Conservation (phyloP, 1,140 invertebrate species). For the Diorhabda carinulata region DNA sequence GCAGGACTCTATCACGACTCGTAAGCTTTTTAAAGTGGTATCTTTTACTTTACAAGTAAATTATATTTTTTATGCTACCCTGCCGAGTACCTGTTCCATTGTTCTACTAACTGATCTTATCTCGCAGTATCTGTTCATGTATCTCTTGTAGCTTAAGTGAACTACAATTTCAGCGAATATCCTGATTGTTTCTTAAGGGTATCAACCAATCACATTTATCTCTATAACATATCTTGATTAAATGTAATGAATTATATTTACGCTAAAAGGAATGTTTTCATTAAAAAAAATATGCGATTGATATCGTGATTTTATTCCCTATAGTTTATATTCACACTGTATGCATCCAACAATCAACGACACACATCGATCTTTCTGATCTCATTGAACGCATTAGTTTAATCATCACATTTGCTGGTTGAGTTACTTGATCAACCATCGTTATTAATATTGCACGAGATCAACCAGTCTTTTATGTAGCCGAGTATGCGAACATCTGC, state of each 20-base stretch:
- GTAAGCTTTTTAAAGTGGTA: not conserved
- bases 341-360: constrained; percentile 8
- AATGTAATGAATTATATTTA: too few relatives aligned
- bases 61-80: constrained; percentile 2
- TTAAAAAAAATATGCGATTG: too few relatives aligned
- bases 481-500: not conserved
- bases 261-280: too few relatives aligned
- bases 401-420: constrained; percentile 15
- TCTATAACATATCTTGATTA: not conserved
- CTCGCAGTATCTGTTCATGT: constrained; percentile 1
- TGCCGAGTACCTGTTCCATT: constrained; percentile 1
- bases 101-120: constrained; percentile 2
- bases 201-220: not conserved
- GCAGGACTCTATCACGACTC: not conserved
- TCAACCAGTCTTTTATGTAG: constrained; percentile 3
- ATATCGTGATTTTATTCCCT: too few relatives aligned
- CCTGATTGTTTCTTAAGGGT: constrained; percentile 2
- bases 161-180: constrained; percentile 2
- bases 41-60: constrained; percentile 1
- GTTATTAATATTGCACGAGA: constrained; percentile 16
- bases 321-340: too few relatives aligned
- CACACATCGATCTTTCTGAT: constrained; percentile 1
- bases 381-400: constrained; percentile 10
- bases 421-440: constrained; percentile 10
- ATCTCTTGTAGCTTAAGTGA: constrained; percentile 2